Evolutionary conservation across 2,113 vertebrate species (phyloP).

Genomic region (Mirounga angustirostris): DNA sequence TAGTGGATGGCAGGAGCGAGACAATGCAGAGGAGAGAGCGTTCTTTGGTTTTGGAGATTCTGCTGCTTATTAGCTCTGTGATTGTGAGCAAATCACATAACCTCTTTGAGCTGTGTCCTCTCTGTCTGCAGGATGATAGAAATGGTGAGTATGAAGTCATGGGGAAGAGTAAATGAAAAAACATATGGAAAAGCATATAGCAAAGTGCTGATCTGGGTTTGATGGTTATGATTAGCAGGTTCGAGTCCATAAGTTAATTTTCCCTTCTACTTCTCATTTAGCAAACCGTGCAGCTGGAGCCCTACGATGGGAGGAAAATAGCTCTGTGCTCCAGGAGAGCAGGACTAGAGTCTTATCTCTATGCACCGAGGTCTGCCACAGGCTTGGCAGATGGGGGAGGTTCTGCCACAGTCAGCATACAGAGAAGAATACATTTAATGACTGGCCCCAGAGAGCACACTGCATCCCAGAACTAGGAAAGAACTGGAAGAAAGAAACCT

Average conservation of each 20-base stretch:
- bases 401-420: no score
- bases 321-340: not conserved
- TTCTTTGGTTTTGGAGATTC: not conserved
- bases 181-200: not conserved
- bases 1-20: accelerated
- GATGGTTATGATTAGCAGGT: not conserved
- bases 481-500: not conserved
- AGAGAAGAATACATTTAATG: not conserved
- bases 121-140: not conserved
- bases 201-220: not conserved
- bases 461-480: not conserved
- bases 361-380: not conserved
- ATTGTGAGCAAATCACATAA: not conserved
- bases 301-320: not conserved
- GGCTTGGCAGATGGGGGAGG: not conserved
- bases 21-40: not conserved
- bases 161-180: not conserved
- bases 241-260: not conserved
- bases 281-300: not conserved
- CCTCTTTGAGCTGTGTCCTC: not conserved
- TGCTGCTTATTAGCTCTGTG: not conserved
- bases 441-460: not conserved
- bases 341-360: not conserved
- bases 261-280: slow-evolving; percentile 15
- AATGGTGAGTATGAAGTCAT: not conserved